These are phyloP conservation scores for Rhimphoctona megacephalus DNA, from an alignment of 2,888 invertebrate species.

Conservation along the genomic window DNA sequence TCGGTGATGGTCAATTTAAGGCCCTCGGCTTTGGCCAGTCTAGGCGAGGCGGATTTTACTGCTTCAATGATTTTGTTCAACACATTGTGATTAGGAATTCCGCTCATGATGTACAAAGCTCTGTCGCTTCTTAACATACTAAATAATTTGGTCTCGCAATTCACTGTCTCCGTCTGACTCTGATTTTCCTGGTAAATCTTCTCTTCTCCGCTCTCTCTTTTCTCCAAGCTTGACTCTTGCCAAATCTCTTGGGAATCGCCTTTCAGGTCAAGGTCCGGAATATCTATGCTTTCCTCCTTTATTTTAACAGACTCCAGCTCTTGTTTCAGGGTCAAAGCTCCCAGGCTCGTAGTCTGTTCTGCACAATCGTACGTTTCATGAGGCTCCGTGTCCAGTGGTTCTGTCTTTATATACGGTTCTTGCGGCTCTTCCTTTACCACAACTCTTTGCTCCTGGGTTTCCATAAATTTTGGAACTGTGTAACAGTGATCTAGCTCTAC, in stretches of 20 bases:
- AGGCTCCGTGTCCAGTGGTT: background rate
- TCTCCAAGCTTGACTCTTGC: background rate
- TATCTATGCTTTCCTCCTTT: constrained; percentile 31
- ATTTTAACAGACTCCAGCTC: background rate
- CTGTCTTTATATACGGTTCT: background rate
- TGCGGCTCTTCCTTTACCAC: constrained; percentile 3
- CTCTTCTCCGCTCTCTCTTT: background rate
- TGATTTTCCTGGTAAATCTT: background rate
- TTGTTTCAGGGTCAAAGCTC: background rate
- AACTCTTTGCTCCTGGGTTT: too few species aligned
- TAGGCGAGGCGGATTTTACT: background rate
- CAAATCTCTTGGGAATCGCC: background rate
- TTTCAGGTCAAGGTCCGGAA: constrained; percentile 15
- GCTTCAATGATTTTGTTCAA: constrained; percentile 7
- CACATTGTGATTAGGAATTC: constrained; percentile 44
- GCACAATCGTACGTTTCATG: background rate
- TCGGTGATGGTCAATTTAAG: constrained; percentile 35
- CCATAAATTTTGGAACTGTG: background rate
- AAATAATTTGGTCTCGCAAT: background rate
- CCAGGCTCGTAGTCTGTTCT: background rate
- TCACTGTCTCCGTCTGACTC: background rate
- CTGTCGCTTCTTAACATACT: constrained; percentile 29
- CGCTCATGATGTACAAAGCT: constrained; percentile 41
- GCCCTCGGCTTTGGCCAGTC: background rate
- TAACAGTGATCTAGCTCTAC: constrained; percentile 7